Evolutionary conservation across 2,113 vertebrate species (phyloP).

Genomic region (Manacus vitellinus): DNA sequence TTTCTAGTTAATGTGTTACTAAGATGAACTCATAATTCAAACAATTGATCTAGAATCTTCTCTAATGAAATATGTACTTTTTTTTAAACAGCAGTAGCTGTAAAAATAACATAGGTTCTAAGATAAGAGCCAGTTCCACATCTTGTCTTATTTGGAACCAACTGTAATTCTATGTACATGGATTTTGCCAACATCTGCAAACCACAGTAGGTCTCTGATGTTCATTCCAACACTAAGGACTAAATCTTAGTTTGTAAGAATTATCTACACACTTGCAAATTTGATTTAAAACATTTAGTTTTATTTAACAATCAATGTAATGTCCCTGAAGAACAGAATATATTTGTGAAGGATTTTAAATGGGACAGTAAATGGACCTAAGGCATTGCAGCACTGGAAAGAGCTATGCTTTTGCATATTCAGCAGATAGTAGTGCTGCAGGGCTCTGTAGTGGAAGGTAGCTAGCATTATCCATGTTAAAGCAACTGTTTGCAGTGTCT

Average conservation of each 20-base stretch:
- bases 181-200: background rate
- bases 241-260: background rate
- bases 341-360: background rate
- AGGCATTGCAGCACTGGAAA: background rate
- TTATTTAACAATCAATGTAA: background rate
- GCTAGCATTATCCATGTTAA: background rate
- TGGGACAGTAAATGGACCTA: background rate
- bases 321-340: background rate
- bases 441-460: background rate
- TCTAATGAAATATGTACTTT: background rate
- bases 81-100: background rate
- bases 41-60: background rate
- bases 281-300: background rate
- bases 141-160: background rate
- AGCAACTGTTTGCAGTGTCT: background rate
- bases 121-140: background rate
- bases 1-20: background rate
- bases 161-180: fast-evolving
- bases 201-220: background rate
- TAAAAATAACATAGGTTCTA: background rate
- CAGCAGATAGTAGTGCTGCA: background rate
- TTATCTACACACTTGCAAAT: background rate
- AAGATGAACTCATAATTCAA: background rate
- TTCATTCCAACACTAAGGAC: background rate
- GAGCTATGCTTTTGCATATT: background rate